phyloP scores from a whole-genome alignment of 2,113 vertebrate genomes.

The Dipodomys spectabilis region DNA sequence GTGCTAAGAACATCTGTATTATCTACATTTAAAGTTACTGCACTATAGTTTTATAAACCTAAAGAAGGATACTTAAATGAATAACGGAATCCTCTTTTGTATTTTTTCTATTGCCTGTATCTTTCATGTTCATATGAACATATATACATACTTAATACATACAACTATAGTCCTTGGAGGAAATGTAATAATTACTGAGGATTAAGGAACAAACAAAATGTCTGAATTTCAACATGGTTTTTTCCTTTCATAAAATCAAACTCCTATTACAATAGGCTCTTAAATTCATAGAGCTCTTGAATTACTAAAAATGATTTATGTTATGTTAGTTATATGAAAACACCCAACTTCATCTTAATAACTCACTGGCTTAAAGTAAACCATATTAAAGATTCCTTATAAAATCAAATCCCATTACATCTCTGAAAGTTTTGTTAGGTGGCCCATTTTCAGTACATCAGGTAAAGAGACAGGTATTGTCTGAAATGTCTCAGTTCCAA shows the following conservation, averaged over 20 bases:
- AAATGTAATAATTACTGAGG: constrained; percentile 76
- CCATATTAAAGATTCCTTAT: constrained; percentile 58
- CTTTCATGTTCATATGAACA: constrained; percentile 76
- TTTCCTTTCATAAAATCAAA: constrained; percentile 66
- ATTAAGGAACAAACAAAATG: constrained; percentile 74
- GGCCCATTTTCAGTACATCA: constrained; percentile 53
- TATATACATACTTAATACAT: constrained; percentile 80
- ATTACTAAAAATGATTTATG: constrained; percentile 71
- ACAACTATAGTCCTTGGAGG: constrained; percentile 74
- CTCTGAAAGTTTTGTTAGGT: constrained; percentile 66
- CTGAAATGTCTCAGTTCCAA: constrained; percentile 51
- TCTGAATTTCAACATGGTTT: constrained; percentile 80
- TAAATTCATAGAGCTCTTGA: constrained; percentile 73
- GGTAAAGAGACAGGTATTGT: constrained; percentile 7
- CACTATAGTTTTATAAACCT: constrained; percentile 83
- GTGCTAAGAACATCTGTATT: constrained; percentile 80
- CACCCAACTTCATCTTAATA: constrained; percentile 64
- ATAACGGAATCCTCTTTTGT: constrained; percentile 82
- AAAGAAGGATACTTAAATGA: constrained; percentile 75
- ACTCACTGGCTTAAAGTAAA: constrained; percentile 67
- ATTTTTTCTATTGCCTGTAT: constrained; percentile 65
- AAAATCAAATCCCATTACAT: constrained; percentile 49
- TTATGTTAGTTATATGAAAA: constrained; percentile 74
- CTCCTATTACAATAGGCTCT: constrained; percentile 63
- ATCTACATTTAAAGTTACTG: constrained; percentile 87